Evolutionary conservation across 1,140 invertebrate species (phyloP).

Genomic region (Papilio dardanus): DNA sequence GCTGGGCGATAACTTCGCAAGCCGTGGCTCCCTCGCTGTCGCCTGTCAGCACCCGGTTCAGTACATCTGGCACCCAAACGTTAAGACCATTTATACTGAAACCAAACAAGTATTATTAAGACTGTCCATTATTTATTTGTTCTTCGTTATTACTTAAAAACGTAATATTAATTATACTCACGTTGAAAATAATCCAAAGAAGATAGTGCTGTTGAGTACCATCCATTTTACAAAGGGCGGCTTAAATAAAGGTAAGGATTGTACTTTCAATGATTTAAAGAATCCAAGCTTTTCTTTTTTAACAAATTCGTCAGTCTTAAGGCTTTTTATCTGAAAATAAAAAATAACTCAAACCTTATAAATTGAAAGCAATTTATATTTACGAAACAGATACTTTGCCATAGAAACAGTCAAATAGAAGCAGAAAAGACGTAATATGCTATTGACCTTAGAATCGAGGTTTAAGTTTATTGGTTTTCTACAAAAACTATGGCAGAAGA

Average conservation of each 20-base stretch:
- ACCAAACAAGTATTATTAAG: constrained; percentile 40
- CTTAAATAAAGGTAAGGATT: constrained; percentile 63
- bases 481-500: not conserved
- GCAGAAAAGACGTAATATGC: no score
- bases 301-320: constrained; percentile 45
- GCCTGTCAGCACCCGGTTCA: constrained; percentile 66
- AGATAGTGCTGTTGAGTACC: constrained; percentile 61
- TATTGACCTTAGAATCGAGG: no score
- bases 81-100: constrained; percentile 71
- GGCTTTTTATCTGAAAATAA: constrained; percentile 60
- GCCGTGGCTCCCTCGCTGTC: constrained; percentile 55
- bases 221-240: constrained; percentile 70
- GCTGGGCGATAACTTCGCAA: constrained; percentile 63
- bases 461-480: not conserved
- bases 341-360: no score
- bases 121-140: no score
- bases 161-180: constrained; percentile 51
- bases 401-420: not conserved
- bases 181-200: constrained; percentile 71
- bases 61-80: constrained; percentile 72
- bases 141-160: no score
- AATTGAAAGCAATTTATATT: not conserved
- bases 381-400: not conserved
- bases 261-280: constrained; percentile 57
- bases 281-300: constrained; percentile 49